Base-by-base conservation (phyloP, 2,888 invertebrate species). In the Lasioglossum villosulum region DNA sequence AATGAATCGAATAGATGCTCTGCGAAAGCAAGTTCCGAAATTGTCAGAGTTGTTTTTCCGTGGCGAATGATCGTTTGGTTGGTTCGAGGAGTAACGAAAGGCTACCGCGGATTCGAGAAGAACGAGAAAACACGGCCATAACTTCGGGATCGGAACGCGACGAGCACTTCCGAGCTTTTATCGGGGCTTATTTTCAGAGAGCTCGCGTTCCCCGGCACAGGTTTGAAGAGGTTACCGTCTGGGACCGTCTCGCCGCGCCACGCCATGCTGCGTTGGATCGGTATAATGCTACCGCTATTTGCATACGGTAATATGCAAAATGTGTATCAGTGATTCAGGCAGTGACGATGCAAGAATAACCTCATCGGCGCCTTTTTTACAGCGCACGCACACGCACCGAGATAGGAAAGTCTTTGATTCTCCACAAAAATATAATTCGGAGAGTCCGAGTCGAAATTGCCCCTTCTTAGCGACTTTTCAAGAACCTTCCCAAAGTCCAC, bases 291-390 rank as follows among this genome's bases (percentile, higher is more conserved):
- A 72, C 27, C 27, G 45, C 42, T 45, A 74, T 89, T 88, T 85
- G 75, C 90, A 88, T 85, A 83, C 74, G 73, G 76, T 83, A 86
- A 81, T 86, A 89, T 80, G 82, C 81, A 82, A 83, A 86, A 80
- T 78, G 79, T 90, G 80, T 90, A 82, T 86, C 81, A 42, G 75
- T 73, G 78, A 80, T 76, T 84, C 75, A 72, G 70, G 27, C 68
- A 68, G 75, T 85, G 90, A 88, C 90, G 90, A 82, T 80, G 88
- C 90, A 83, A 88, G 85, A 89, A 90, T 88, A 89, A 78, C 81
- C 56, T 39, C 68, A 48, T 75, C 37, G 72, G 37, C 68, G 45
- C 34, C 75, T 85, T 73, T 79, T 78, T 82, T 48, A 74, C 81
- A 30, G 10, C 71, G 23, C 30, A 14, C 63, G 27, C 39, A 23